These are phyloP conservation scores for Copsychus sechellarum DNA, from an alignment of 2,113 vertebrate genomes.

Conservation along the genomic window DNA sequence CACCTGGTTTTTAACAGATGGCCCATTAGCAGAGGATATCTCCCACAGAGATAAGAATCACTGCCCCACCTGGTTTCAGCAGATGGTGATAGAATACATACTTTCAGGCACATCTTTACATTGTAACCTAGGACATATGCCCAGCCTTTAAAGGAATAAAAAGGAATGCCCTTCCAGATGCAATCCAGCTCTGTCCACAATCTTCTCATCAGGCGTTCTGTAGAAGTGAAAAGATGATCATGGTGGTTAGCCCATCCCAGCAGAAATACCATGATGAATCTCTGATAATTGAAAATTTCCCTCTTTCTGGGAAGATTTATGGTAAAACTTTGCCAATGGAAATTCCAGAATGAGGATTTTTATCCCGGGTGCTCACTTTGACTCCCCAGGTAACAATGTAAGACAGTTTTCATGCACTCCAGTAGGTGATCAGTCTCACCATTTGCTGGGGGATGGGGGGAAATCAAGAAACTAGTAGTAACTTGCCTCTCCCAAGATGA, in stretches of 20 bases:
- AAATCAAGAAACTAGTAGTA: background rate
- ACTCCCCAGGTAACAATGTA: background rate
- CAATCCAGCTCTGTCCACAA: background rate
- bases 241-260: background rate
- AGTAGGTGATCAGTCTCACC: background rate
- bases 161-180: background rate
- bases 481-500: background rate
- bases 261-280: fast-evolving
- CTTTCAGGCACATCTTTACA: no score
- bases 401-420: background rate
- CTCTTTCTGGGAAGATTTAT: background rate
- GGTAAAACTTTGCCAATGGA: background rate
- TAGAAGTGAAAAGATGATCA: background rate
- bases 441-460: background rate
- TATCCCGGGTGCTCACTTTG: background rate
- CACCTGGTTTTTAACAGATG: no score
- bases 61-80: no score
- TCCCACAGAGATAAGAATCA: no score
- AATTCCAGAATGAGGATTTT: background rate
- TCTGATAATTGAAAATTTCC: background rate
- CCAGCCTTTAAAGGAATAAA: no score
- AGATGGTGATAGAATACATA: no score
- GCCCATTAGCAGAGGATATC: no score
- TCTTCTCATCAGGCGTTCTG: background rate
- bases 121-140: no score